A percentile compares a stretch with the other conserved stretches of the same genome.
Conservation (phyloP, 1,140 invertebrate genomes). For the Teleopsis dalmanni region DNA sequence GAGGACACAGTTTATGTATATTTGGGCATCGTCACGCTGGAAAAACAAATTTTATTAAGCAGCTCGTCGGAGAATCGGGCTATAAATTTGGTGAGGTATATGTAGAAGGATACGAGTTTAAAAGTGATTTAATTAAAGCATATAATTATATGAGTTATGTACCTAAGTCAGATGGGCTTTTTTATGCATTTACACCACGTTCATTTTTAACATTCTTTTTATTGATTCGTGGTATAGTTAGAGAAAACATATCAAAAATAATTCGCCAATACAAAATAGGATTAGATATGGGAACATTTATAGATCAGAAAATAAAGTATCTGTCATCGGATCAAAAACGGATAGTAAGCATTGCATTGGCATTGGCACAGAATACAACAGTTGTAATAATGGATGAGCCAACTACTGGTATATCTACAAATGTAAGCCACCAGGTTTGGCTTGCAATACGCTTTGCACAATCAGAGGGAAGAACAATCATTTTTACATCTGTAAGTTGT, state of each 20-base stretch:
- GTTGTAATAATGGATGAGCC: constrained; percentile 32
- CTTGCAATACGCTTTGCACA: constrained; percentile 29
- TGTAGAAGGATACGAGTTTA: constrained; percentile 27
- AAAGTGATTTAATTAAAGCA: constrained; percentile 26
- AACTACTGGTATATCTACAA: constrained; percentile 27
- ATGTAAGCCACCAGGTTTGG: constrained; percentile 30
- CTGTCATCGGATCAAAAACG: constrained; percentile 24
- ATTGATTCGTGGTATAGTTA: constrained; percentile 30
- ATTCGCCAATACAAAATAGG: constrained; percentile 26
- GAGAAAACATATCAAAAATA: constrained; percentile 22
- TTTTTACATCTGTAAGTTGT: constrained; percentile 93
- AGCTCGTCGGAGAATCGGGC: constrained; percentile 28
- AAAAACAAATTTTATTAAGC: constrained; percentile 27
- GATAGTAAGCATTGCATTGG: constrained; percentile 30
- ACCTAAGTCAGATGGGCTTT: constrained; percentile 24
- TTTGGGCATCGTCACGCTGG: constrained; percentile 26
- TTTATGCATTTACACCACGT: constrained; percentile 20
- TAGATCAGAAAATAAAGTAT: constrained; percentile 21
- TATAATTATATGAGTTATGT: constrained; percentile 26
- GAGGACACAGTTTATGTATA: constrained; percentile 33
- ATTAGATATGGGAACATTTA: constrained; percentile 29
- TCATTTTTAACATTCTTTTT: constrained; percentile 29
- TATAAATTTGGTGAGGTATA: constrained; percentile 38
- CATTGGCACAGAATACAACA: constrained; percentile 29
- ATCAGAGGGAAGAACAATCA: constrained; percentile 59